Evolutionary conservation across 2,888 invertebrate genomes (phyloP), one percentile per base, ranked within the genome.

Genomic region (Phaedon cochleariae): DNA sequence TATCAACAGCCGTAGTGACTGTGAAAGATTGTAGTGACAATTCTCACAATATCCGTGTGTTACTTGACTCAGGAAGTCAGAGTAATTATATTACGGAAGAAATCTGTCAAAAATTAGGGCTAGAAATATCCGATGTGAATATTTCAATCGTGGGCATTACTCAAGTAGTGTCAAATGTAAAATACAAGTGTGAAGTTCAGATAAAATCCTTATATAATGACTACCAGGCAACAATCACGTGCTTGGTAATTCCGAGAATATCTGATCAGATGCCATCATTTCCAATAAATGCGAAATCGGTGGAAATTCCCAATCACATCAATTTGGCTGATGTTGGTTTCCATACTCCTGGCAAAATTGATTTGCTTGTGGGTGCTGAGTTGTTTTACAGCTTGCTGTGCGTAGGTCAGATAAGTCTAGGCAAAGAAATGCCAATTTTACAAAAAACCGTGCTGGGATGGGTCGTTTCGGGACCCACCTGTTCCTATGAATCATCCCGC

Each of bases 401-500:
- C 31, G 26, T 46, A 9, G 48, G 48, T 45, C 46, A 53, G 29
- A 53, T 53, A 5, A 26, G 31, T 5, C 31, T 53, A 18, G 53
- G 53, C 2, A 29, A n/a, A 1, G 2, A 15, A 31, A 7, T 48
- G 59, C 49, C 59, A 46, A 29, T 29, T 26, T 26, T 59, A 20
- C 59, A 59, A 48, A 59, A 59, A 59, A 59, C 49, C 9, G 26
- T 26, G 26, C 48, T 59, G 20, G 59, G 34, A 9, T 59, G 59
- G 49, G 26, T 48, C 2, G 17, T 48, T 18, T 46, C 48, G 17
- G 59, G 59, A 29, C 41, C 59, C 12, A 7, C 20, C 17, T 15
- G 3, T 26, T 6, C 15, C n/a, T 12, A 6, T 21, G 1, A 18
- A 22, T 12, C 5, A 21, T 45, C 12, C 2, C 10, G 7, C 3